Evolutionary conservation across 2,113 vertebrate genomes (phyloP), one percentile per base, ranked within the genome.

Genomic region (Mustelus asterias): DNA sequence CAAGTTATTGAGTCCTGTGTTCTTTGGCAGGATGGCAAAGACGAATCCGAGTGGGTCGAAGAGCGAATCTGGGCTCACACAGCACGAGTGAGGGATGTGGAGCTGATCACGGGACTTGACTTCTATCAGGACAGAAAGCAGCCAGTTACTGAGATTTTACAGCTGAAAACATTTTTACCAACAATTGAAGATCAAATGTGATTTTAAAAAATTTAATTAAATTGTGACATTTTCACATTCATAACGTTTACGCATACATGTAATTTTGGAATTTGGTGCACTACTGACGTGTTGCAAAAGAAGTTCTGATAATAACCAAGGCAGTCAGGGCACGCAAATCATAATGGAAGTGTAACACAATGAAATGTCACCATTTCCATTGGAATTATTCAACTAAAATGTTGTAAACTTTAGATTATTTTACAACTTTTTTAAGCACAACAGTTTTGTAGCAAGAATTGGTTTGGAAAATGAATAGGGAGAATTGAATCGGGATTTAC

Each of bases 101-200:
- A 99, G 96, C 97, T 99, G 86, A 97, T 99, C 44, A 98, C 98
- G 0, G 99, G 99, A 29, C 98, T 99, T 96, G 98, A 99, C 97
- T 99, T 99, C 97, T 99, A 99, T 97, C 98, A 98, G 54, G 97
- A 98, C 94, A 98, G 97, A 96, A 26, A 97, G 3, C 97, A 97
- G 97, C 96, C 98, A 0, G 88, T 99, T 90, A 97, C 98, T 0
- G 97, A 99, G 96, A 98, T 99, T 44, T 97, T 99, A 96, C 98
- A 97, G 89, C 98, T 99, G 14, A 99, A 99, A 97, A 99, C 98
- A 0, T 98, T 97, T 97, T 96, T 99, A 95, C 98, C 98, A 54
- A 96, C 96, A 41, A 97, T 98, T 97, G 96, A 97, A 96, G 94
- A 54, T 48, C 11, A 70, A 26, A 94, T 76, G 1, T 95, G 37